Conservation (phyloP, 1,140 invertebrate species). For the Drosophila saltans region DNA sequence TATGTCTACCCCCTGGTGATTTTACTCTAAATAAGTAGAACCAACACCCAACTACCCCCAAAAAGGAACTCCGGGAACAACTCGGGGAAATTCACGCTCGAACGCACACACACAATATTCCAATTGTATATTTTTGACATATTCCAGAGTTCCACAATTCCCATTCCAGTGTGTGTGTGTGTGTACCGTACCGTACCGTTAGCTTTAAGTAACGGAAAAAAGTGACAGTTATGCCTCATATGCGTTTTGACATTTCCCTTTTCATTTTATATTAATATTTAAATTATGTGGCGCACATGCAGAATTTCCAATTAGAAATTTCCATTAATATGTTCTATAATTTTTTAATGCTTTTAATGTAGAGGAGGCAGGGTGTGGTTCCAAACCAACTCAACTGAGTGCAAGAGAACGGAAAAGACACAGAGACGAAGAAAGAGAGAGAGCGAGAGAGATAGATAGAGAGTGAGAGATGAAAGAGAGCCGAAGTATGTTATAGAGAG, state of each 20-base stretch:
- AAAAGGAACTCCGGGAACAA: constrained; percentile 19
- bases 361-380: constrained; percentile 76
- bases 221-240: constrained; percentile 70
- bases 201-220: constrained; percentile 48
- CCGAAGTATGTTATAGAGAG: constrained; percentile 37
- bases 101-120: constrained; percentile 54
- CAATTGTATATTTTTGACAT: constrained; percentile 75
- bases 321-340: constrained; percentile 28
- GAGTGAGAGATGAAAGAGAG: constrained; percentile 33
- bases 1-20: not conserved
- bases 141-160: constrained; percentile 61
- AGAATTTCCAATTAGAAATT: constrained; percentile 79
- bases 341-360: constrained; percentile 65
- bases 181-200: constrained; percentile 31
- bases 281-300: constrained; percentile 41
- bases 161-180: constrained; percentile 58
- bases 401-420: constrained; percentile 35
- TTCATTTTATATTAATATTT: constrained; percentile 43
- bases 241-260: constrained; percentile 11
- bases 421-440: constrained; percentile 27
- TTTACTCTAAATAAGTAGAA: constrained; percentile 23
- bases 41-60: constrained; percentile 69
- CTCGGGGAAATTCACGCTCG: constrained; percentile 28
- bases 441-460: constrained; percentile 31
- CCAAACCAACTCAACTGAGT: constrained; percentile 27